Conservation (phyloP, 2,113 vertebrate genomes). For the Upupa epops region DNA sequence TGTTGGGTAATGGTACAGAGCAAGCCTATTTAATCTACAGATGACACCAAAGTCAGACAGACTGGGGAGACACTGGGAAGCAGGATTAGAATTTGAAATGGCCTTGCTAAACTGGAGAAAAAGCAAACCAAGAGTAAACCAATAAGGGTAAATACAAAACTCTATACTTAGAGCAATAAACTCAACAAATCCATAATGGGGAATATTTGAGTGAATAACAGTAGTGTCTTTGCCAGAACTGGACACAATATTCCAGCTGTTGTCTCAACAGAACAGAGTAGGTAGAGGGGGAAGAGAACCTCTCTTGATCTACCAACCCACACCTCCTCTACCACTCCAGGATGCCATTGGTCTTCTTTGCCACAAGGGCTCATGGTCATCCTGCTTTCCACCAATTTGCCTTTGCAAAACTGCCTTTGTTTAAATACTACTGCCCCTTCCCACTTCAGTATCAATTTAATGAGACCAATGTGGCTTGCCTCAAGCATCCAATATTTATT, state of each 20-base stretch:
- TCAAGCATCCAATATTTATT: rapidly evolving
- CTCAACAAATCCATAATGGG: neutral
- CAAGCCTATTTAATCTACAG: conserved; percentile 34
- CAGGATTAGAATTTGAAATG: neutral
- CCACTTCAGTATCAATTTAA: neutral
- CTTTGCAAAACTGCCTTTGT: neutral
- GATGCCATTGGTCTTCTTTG: no score
- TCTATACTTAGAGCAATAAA: neutral
- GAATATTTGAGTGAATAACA: neutral
- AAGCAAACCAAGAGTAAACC: neutral
- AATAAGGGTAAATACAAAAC: neutral
- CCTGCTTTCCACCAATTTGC: no score
- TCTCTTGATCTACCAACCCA: no score
- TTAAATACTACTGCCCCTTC: neutral
- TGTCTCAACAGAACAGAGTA: no score
- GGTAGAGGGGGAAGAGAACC: no score
- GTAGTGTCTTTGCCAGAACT: neutral
- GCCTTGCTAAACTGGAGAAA: neutral
- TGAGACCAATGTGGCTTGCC: neutral
- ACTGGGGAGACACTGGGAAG: neutral
- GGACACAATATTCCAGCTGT: no score
- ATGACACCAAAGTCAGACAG: conserved; percentile 8
- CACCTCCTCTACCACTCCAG: no score
- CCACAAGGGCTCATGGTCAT: no score
- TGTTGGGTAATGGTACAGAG: neutral